These are phyloP conservation scores for Chelon labrosus DNA, from an alignment of 2,797 vertebrate species.

Conservation along the genomic window DNA sequence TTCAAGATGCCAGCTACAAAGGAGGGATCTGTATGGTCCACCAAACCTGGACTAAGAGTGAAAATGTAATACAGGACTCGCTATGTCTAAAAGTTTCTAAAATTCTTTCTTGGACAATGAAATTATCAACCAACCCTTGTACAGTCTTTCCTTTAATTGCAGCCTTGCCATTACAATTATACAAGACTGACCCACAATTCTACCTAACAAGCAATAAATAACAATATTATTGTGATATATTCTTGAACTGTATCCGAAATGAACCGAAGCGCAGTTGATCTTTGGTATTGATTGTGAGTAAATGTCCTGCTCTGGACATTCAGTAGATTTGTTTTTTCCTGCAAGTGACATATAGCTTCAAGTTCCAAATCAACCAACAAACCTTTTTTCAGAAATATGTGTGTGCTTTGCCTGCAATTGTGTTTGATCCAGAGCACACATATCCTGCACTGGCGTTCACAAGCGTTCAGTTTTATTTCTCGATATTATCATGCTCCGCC, in stretches of 20 bases:
- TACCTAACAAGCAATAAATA: background rate
- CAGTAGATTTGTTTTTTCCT: background rate
- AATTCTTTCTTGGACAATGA: too few relatives aligned
- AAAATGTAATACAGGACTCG: too few relatives aligned
- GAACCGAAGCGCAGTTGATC: background rate
- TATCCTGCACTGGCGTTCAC: background rate
- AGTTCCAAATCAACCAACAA: background rate
- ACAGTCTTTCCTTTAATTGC: too few relatives aligned
- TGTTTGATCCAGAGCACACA: background rate
- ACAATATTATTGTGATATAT: background rate
- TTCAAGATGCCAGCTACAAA: too few relatives aligned
- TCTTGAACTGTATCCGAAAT: background rate
- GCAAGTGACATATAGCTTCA: background rate
- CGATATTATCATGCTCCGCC: background rate
- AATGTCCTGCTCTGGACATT: background rate
- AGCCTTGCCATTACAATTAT: too few relatives aligned
- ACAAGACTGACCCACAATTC: too few relatives aligned
- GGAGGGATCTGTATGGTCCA: too few relatives aligned
- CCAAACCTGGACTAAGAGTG: too few relatives aligned
- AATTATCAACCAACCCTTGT: too few relatives aligned
- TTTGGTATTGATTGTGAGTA: background rate
- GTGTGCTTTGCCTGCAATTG: background rate
- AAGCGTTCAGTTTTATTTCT: background rate
- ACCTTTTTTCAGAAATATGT: background rate
- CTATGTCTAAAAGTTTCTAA: too few relatives aligned